Percentiles rank a stretch among this genome's conserved stretches.
Conservation (phyloP, 2,888 invertebrate species). For the Gibbula magus region DNA sequence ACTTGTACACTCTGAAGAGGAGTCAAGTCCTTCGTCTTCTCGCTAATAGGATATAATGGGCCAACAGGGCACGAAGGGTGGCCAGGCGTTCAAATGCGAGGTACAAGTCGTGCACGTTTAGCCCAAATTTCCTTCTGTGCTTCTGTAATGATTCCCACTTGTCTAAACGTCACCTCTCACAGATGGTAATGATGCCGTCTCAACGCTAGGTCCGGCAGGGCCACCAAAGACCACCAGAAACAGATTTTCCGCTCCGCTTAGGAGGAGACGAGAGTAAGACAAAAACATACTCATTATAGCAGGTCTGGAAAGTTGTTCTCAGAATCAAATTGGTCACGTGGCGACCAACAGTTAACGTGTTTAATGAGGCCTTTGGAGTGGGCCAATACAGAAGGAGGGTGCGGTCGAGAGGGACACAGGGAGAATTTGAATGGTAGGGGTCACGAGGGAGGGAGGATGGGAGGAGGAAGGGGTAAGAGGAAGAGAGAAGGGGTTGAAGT, state of each 20-base stretch:
- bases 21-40: background rate
- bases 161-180: conserved; percentile 20
- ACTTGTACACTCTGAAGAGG: background rate
- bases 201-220: background rate
- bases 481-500: too few relatives aligned
- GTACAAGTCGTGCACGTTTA: conserved; percentile 27
- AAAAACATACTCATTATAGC: conserved; percentile 25
- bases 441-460: too few relatives aligned
- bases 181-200: conserved; percentile 8
- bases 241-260: conserved; percentile 25
- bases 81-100: conserved; percentile 18
- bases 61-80: background rate
- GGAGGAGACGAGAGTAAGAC: conserved; percentile 20
- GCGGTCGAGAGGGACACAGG: too few relatives aligned
- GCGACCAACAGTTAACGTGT: background rate
- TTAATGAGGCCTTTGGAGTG: too few relatives aligned
- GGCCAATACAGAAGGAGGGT: too few relatives aligned
- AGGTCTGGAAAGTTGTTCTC: background rate
- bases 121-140: conserved; percentile 8
- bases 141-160: conserved; percentile 30
- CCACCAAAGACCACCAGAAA: background rate
- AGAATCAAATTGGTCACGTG: conserved; percentile 21
- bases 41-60: background rate
- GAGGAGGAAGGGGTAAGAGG: too few relatives aligned
- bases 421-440: too few relatives aligned